Conservation (phyloP, 2,797 vertebrate species). For the Gymnocypris eckloni region DNA sequence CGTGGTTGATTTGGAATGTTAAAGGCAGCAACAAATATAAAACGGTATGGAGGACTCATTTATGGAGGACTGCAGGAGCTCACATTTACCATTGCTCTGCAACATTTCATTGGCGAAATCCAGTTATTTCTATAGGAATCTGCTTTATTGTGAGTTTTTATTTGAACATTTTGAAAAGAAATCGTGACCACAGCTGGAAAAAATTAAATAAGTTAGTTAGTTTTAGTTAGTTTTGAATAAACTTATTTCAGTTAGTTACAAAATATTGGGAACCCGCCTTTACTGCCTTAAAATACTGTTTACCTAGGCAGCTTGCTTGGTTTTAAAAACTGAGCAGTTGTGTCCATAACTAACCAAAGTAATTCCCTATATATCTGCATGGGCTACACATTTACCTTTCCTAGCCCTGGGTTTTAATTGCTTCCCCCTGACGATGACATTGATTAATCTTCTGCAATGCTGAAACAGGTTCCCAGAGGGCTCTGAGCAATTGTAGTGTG, state of each 20-base stretch:
- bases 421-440: conserved; percentile 59
- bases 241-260: no score
- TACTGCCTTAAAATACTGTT: not conserved
- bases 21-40: not conserved
- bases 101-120: not conserved
- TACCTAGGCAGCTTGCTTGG: not conserved
- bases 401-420: conserved; percentile 60
- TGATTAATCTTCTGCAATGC: conserved; percentile 59
- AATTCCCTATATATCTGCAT: conserved; percentile 28
- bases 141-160: not conserved
- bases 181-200: no score
- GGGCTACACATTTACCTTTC: conserved; percentile 34
- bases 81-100: not conserved
- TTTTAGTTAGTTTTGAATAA: no score
- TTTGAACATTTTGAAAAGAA: no score
- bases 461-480: conserved; percentile 53
- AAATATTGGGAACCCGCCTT: not conserved
- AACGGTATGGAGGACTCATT: not conserved
- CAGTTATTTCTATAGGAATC: not conserved
- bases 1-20: not conserved
- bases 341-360: conserved; percentile 8
- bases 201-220: no score
- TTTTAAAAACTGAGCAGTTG: not conserved
- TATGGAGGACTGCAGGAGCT: not conserved
- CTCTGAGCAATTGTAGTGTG: conserved; percentile 34